Conservation (phyloP, 2,888 invertebrate genomes). For the Eupithecia inturbata region DNA sequence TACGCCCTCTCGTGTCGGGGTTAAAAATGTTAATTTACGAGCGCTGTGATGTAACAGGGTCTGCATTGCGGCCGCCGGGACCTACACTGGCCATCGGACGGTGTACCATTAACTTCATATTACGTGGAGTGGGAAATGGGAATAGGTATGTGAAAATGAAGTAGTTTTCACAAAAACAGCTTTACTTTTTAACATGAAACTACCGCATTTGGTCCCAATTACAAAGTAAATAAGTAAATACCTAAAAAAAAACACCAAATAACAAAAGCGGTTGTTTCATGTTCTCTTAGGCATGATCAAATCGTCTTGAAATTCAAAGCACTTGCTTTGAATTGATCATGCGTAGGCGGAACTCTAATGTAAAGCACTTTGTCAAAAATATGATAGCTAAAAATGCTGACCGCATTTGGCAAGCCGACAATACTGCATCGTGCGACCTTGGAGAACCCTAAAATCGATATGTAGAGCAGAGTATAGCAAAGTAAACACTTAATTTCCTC, state of each 20-base stretch:
- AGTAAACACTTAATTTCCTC: not conserved
- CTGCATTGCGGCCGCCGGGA: slow-evolving; percentile 25
- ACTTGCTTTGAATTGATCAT: not conserved
- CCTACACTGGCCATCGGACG: slow-evolving; percentile 7
- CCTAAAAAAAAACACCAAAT: too few relatives aligned
- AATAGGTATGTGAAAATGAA: not conserved
- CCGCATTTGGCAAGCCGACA: slow-evolving; percentile 43
- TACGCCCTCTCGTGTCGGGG: slow-evolving; percentile 8
- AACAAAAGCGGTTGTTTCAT: too few relatives aligned
- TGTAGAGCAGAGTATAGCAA: slow-evolving; percentile 24
- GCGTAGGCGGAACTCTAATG: not conserved
- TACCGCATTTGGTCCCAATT: not conserved
- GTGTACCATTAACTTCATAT: not conserved
- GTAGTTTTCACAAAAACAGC: not conserved
- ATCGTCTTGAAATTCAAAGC: too few relatives aligned
- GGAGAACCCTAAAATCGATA: slow-evolving; percentile 36
- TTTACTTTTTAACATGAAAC: not conserved
- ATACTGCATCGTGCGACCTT: slow-evolving; percentile 41
- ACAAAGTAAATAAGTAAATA: not conserved
- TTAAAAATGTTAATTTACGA: slow-evolving; percentile 30
- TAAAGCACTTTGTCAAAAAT: slow-evolving; percentile 14
- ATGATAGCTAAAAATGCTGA: slow-evolving; percentile 33
- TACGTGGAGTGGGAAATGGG: not conserved
- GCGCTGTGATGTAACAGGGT: slow-evolving; percentile 27
- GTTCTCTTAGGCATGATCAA: too few relatives aligned